A percentile compares a stretch with the other conserved stretches of the same genome.
phyloP scores from a whole-genome alignment of 2,113 vertebrate genomes.

The Buteo buteo region DNA sequence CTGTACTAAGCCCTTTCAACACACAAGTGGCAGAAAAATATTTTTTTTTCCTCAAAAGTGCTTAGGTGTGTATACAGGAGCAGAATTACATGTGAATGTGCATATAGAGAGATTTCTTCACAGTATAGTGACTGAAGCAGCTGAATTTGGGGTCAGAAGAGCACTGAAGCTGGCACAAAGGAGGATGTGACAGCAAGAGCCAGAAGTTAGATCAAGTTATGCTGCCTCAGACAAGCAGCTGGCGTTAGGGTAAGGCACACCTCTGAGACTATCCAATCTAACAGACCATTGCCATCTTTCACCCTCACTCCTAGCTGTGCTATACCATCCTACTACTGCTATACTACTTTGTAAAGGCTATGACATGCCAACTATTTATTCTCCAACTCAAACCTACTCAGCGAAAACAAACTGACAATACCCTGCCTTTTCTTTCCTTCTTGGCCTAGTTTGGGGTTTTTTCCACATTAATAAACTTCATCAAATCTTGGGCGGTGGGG shows the following conservation, averaged over 20 bases:
- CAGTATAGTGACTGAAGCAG: not conserved
- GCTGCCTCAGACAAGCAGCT: not conserved
- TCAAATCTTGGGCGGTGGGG: rapidly evolving
- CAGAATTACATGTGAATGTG: not conserved
- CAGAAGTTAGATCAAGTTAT: not conserved
- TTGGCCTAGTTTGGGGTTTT: not conserved
- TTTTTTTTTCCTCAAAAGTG: not conserved
- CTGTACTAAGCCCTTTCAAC: not conserved
- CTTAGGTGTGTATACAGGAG: not conserved
- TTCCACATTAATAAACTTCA: not conserved
- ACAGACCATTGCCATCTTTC: not conserved
- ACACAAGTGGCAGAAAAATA: not conserved
- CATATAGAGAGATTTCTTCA: not conserved
- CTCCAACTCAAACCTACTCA: not conserved
- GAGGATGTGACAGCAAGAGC: not conserved
- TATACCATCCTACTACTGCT: not conserved
- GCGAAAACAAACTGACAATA: not conserved
- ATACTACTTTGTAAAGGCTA: not conserved
- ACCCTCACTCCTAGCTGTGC: not conserved
- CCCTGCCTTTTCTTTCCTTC: not conserved
- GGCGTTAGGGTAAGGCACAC: not conserved
- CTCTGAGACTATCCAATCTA: not conserved
- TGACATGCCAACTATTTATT: not conserved
- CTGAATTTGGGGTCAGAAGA: not conserved
- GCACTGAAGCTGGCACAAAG: not conserved